Evolutionary conservation across 2,888 invertebrate genomes (phyloP), one percentile per base, ranked within the genome.

Genomic region (Eilema griseolum): DNA sequence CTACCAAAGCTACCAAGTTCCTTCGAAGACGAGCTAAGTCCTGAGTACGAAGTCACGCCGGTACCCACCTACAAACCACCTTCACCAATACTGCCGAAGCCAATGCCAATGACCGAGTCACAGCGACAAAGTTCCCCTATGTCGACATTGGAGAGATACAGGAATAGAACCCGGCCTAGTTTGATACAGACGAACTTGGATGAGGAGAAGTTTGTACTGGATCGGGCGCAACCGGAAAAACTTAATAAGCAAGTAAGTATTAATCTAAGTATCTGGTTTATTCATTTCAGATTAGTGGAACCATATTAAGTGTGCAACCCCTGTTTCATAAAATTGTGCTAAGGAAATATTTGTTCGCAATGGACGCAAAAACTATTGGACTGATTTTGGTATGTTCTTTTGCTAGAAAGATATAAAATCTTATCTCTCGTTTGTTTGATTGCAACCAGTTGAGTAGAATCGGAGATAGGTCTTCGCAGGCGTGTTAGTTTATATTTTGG

Each of bases 121-220:
- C 85, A 86, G 31, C 81, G 87, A 23, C 88, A 88, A 62, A 88
- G 81, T 72, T 93, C 94, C 0, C 95, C 95, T 0, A 92, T 95
- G 93, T 93, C 95, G 0, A 95, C 95, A 1, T 83, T 95, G 73
- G 95, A 95, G n/a, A 84, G 94, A 23, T 95, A 95, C 79, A 87
- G 95, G 72, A 94, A 89, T 41, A 90, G 92, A 68, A 94, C 88
- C 75, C 88, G 95, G 75, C 92, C 95, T 0, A 88, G 85, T 31
- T 88, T 92, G 83, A 94, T 95, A 68, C 91, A 92, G 73, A 90
- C 90, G 0, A 90, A 83, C 65, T 69, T 90, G 66, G 93, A 94
- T 89, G 96, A 98, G 93, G 96, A 97, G 94, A 96, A 98, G 94
- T 96, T 97, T 86, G 96, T 97, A 90, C 94, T 97, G 94, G 96